Evolutionary conservation across 2,113 vertebrate species (phyloP), one percentile per base, ranked within the genome.

Genomic region (Rhegmatorhina hoffmannsi): DNA sequence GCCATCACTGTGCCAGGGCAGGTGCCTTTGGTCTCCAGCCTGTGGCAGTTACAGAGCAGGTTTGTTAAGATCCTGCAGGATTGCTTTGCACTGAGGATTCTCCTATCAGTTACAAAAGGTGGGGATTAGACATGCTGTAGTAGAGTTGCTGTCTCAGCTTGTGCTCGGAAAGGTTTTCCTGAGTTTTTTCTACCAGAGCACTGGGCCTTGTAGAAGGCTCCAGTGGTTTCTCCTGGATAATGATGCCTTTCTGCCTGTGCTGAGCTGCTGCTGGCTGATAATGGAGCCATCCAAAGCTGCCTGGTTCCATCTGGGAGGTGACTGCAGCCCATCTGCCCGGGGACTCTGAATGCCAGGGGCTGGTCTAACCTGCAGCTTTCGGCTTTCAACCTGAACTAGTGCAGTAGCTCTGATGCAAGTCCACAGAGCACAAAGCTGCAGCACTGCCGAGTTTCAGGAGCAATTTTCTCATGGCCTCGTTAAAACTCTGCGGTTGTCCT

Each of bases 401-500:
- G 52, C 6, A 2, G 34, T 3, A 7, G 47, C 91, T 95, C 84
- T 89, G 77, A 63, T 69, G 50, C 7, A 1, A 78, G 44, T 53
- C 73, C 87, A 68, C 49, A 89, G 77, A 89, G 73, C 81, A 15
- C 44, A 49, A 75, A 92, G 84, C 84, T 1, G 6, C 91, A n/a
- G 64, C 83, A 2, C 59, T 92, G 20, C 77, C 2, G 16, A 43
- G 36, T 56, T 79, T 52, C 31, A 2, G 81, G 38, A 84, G 74
- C 74, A 40, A 17, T 92, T 95, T 86, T 68, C 80, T 92, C 68
- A 7, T 21, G 44, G 52, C 69, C 87, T 92, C 4, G 2, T 93
- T 92, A 91, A 87, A 91, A 72, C 36, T 66, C 81, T 38, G 81
- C 18, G 2, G 89, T 73, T 89, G 73, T 82, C 46, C 84, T 94